Evolutionary conservation across 1,140 invertebrate genomes (phyloP).

Genomic region (Caenorhabditis tropicalis): DNA sequence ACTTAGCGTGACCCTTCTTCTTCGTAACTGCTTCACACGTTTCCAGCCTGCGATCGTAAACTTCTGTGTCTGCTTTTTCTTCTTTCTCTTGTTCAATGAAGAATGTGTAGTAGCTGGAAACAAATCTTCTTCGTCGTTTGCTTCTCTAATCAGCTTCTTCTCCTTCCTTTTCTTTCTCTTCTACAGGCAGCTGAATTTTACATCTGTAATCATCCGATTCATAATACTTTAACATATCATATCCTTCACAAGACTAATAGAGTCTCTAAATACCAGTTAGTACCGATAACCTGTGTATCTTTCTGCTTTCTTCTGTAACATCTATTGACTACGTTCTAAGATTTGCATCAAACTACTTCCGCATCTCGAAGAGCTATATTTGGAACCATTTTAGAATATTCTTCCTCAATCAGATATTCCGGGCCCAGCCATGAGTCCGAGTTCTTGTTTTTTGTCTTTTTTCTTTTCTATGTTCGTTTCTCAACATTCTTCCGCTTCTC

Average conservation of each 20-base stretch:
- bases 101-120: constrained; percentile 16
- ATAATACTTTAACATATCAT: neutral
- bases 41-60: constrained; percentile 1
- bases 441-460: neutral
- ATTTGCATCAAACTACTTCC: too few species aligned
- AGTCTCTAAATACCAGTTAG: too few species aligned
- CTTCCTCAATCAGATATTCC: too few species aligned
- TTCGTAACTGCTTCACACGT: neutral
- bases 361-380: too few species aligned
- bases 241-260: too few species aligned
- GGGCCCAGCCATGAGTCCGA: neutral
- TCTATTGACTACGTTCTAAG: too few species aligned
- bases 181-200: neutral
- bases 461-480: constrained; percentile 17
- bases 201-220: neutral
- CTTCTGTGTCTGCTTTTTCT: constrained; percentile 12
- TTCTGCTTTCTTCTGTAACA: too few species aligned
- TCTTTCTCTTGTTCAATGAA: neutral
- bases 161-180: neutral
- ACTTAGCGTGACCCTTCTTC: neutral
- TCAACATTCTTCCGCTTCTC: neutral
- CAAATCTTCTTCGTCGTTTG: constrained; percentile 4
- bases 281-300: too few species aligned
- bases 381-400: too few species aligned
- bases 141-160: constrained; percentile 11